Evolutionary conservation across 2,888 invertebrate genomes (phyloP), one percentile per base, ranked within the genome.

Genomic region (Drosophila nigricruria): DNA sequence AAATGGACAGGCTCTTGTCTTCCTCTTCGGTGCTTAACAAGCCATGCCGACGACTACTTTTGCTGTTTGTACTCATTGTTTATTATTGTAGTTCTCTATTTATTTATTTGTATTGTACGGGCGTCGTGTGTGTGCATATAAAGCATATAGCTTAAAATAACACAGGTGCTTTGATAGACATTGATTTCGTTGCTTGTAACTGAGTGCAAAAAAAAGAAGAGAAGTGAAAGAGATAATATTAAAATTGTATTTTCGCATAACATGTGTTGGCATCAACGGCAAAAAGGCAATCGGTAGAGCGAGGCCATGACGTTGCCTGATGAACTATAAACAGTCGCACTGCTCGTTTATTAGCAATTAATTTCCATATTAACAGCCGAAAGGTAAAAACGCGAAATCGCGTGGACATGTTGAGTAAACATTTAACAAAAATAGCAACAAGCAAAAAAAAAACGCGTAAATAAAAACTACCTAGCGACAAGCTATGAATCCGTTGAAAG

Each of bases 261-360:
- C 79, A 72, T 79, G 50, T 79, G 68, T 42, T 61, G 12, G 60
- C 67, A 65, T 69, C 82, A 65, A 66, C 75, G 65, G 77, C 69
- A 70, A 70, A 70, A 67, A 52, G 70, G 34, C 66, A 34, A 67
- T 84, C 84, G 73, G 78, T 70, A 75, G 68, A 38, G 56, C 64
- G 40, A 60, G 70, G 65, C 70, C 64, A 71, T 72, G 70, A 56
- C 60, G 59, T 52, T 75, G 68, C 64, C 49, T 73, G 73, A 66
- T 43, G 82, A 60, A 56, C 40, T 67, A 66, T 89, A 84, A 85
- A 89, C 82, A 75, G 70, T 32, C 65, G 70, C 43, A 43, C 45
- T 59, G 84, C 57, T 66, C 68, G 80, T 89, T 88, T 88, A 85
- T 79, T 79, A 73, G 70, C 75, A 89, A 85, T 88, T 85, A 88